Evolutionary conservation across 2,113 vertebrate species (phyloP).

Genomic region (Syngnathoides biaculeatus): DNA sequence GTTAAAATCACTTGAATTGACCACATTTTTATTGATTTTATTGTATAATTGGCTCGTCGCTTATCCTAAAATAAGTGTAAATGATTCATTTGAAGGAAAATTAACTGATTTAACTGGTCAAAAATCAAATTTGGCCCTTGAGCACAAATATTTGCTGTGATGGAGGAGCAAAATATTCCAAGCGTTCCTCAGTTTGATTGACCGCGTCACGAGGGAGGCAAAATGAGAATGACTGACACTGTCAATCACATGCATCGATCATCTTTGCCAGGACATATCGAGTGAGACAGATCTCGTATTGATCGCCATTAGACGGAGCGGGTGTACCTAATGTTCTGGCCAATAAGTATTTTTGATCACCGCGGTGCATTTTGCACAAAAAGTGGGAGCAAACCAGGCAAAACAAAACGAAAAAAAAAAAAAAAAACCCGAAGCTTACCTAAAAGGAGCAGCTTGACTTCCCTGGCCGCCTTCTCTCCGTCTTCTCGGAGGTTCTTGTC

Average conservation of each 20-base stretch:
- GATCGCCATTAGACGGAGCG: not conserved
- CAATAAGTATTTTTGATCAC: not conserved
- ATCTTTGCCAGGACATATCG: not conserved
- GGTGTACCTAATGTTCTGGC: not conserved
- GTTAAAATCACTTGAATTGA: not conserved
- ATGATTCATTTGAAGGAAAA: not conserved
- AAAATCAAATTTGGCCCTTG: not conserved
- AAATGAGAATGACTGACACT: not conserved
- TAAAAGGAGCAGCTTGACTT: conserved; percentile 89
- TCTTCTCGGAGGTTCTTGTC: conserved; percentile 94
- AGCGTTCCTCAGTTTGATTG: not conserved
- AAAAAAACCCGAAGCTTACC: conserved; percentile 78
- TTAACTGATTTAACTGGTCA: too few relatives aligned
- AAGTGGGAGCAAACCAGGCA: not conserved
- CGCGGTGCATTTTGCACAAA: not conserved
- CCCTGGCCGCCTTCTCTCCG: conserved; percentile 91
- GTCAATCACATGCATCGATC: not conserved
- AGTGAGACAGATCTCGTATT: not conserved
- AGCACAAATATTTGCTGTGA: not conserved
- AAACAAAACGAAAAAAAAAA: too few relatives aligned
- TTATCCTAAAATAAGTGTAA: not conserved
- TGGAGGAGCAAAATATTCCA: not conserved
- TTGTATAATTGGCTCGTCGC: not conserved
- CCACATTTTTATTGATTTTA: not conserved
- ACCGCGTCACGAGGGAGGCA: too few relatives aligned